These are phyloP conservation scores for Auanema sp. DNA, from an alignment of 2,888 invertebrate species.

Conservation along the genomic window DNA sequence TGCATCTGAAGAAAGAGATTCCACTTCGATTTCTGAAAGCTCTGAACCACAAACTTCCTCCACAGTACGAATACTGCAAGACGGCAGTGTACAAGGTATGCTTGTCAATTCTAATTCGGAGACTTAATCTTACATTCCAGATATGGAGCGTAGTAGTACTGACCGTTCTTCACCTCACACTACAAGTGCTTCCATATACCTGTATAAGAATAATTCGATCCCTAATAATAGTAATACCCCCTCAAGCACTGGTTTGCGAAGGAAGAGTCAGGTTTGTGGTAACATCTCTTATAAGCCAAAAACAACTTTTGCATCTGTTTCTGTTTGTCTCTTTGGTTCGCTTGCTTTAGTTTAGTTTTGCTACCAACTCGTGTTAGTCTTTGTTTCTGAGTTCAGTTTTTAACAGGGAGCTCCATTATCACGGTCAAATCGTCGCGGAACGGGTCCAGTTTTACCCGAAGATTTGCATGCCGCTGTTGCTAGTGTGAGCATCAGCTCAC, in stretches of 20 bases:
- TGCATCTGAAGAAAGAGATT: constrained; percentile 27
- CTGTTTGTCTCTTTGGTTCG: constrained; percentile 13
- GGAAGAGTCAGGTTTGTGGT: constrained; percentile 47
- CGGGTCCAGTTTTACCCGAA: constrained; percentile 56
- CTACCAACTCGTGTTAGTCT: constrained; percentile 6
- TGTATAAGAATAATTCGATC: constrained; percentile 17
- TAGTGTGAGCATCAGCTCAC: too few species aligned
- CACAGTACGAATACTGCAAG: not conserved
- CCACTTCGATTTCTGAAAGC: constrained; percentile 16
- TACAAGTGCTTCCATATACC: constrained; percentile 33
- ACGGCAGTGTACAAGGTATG: constrained; percentile 4
- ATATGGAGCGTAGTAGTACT: constrained; percentile 4
- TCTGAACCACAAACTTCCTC: constrained; percentile 9
- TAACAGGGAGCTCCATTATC: constrained; percentile 43
- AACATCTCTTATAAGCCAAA: not conserved
- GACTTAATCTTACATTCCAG: not conserved
- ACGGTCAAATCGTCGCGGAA: constrained; percentile 55
- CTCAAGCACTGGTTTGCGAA: constrained; percentile 42
- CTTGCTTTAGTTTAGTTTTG: constrained; percentile 9
- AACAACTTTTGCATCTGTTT: not conserved
- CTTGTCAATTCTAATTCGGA: not conserved
- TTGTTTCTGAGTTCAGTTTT: constrained; percentile 11
- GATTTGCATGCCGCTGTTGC: constrained; percentile 40
- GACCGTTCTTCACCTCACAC: constrained; percentile 8
- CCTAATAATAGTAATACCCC: constrained; percentile 34